A percentile compares a stretch with the other conserved stretches of the same genome.
Conservation (phyloP, 2,797 vertebrate genomes). For the Xyrichtys novacula region DNA sequence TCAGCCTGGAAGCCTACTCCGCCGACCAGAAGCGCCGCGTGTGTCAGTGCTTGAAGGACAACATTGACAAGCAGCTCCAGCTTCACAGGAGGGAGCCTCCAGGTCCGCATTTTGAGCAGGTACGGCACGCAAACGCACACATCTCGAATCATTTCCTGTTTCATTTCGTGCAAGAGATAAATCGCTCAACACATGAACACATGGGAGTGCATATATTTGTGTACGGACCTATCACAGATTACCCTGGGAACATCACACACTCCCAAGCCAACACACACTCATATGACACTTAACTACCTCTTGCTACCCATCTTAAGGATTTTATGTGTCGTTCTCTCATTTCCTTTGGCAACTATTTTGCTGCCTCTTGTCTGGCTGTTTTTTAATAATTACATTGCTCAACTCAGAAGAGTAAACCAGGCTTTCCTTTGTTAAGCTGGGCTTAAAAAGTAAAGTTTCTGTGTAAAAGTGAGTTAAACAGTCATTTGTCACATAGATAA, state of each 20-base stretch:
- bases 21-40: constrained; percentile 95
- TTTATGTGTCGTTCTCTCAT: constrained; percentile 24
- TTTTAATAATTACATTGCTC: constrained; percentile 20
- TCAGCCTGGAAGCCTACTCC: constrained; percentile 95
- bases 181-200: constrained; percentile 57
- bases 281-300: constrained; percentile 25
- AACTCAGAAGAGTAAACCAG: constrained; percentile 11
- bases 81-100: constrained; percentile 79
- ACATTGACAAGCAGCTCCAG: constrained; percentile 93
- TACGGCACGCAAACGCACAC: constrained; percentile 57
- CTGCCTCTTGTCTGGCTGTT: constrained; percentile 17
- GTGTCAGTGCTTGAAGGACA: constrained; percentile 96
- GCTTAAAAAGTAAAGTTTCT: background rate
- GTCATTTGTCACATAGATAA: too few relatives aligned
- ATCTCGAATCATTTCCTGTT: constrained; percentile 16
- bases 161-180: constrained; percentile 24
- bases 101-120: constrained; percentile 80
- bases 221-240: constrained; percentile 57
- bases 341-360: constrained; percentile 33
- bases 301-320: constrained; percentile 17
- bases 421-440: background rate
- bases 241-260: constrained; percentile 50
- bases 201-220: constrained; percentile 68
- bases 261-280: constrained; percentile 19
- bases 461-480: background rate